Evolutionary conservation across 2,797 vertebrate genomes (phyloP).

Genomic region (Iguana delicatissima): DNA sequence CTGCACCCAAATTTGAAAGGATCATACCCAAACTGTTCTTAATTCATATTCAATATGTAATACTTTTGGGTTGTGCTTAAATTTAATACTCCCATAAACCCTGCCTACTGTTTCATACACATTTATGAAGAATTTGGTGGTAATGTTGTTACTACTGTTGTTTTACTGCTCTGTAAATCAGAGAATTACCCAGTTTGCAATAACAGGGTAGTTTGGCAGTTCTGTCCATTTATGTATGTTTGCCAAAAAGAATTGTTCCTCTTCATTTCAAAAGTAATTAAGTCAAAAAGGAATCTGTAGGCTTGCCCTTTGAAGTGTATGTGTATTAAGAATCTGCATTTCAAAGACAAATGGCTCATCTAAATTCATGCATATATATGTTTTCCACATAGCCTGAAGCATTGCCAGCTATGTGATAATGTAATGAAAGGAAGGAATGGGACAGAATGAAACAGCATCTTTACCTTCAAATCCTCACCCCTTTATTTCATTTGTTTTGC

Average conservation of each 20-base stretch:
- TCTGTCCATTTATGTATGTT: conserved; percentile 24
- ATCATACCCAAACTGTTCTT: not conserved
- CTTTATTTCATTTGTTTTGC: conserved; percentile 13
- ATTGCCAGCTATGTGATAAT: conserved; percentile 9
- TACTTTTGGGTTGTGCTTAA: not conserved
- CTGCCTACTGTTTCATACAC: not conserved
- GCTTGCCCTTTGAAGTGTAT: conserved; percentile 40
- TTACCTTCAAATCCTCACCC: not conserved
- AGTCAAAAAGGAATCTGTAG: conserved; percentile 36
- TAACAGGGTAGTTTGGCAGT: conserved; percentile 22
- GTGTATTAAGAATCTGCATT: conserved; percentile 50
- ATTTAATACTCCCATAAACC: not conserved
- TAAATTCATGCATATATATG: conserved; percentile 30
- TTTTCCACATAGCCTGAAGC: conserved; percentile 26
- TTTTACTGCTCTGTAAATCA: not conserved
- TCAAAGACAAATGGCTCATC: conserved; percentile 46
- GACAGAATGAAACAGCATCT: not conserved
- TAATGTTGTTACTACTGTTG: not conserved
- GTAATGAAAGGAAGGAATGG: not conserved
- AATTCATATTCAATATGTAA: not conserved
- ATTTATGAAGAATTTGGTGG: not conserved
- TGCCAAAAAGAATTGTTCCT: conserved; percentile 43
- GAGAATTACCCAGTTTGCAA: conserved; percentile 8
- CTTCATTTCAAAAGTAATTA: conserved; percentile 56
- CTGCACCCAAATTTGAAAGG: not conserved